Conservation (phyloP, 2,888 invertebrate species). For the Drosophila trichaetosa region DNA sequence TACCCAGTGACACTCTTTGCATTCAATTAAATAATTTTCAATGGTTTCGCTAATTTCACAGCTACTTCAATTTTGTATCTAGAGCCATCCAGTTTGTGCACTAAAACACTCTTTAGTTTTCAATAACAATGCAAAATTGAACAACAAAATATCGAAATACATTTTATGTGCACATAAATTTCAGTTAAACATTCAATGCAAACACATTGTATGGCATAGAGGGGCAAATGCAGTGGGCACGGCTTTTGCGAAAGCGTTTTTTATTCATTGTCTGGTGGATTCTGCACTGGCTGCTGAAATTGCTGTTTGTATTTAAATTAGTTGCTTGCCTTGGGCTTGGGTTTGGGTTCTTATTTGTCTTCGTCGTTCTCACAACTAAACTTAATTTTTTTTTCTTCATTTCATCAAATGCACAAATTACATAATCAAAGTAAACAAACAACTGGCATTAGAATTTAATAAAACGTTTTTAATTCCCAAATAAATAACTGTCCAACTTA, state of each 20-base stretch:
- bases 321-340: conserved; percentile 67
- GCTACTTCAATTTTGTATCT: conserved; percentile 19
- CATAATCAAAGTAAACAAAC: conserved; percentile 20
- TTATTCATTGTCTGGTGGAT: conserved; percentile 62
- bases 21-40: conserved; percentile 61
- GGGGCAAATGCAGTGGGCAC: neutral
- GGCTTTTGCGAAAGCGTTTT: conserved; percentile 53
- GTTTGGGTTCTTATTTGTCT: conserved; percentile 44
- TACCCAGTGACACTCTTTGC: conserved; percentile 55
- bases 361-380: conserved; percentile 65
- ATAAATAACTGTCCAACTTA: conserved; percentile 26
- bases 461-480: conserved; percentile 25
- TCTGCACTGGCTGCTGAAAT: conserved; percentile 50
- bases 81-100: neutral
- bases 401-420: conserved; percentile 51
- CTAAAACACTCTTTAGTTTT: conserved; percentile 31
- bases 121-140: conserved; percentile 64
- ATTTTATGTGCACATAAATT: conserved; percentile 64
- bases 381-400: conserved; percentile 54
- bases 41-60: conserved; percentile 47
- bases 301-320: conserved; percentile 74
- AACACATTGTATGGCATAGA: neutral
- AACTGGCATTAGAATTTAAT: conserved; percentile 39
- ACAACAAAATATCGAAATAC: conserved; percentile 49
- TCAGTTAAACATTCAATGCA: conserved; percentile 54